Evolutionary conservation across 1,140 invertebrate genomes (phyloP).

Genomic region (Heterodera carotae): DNA sequence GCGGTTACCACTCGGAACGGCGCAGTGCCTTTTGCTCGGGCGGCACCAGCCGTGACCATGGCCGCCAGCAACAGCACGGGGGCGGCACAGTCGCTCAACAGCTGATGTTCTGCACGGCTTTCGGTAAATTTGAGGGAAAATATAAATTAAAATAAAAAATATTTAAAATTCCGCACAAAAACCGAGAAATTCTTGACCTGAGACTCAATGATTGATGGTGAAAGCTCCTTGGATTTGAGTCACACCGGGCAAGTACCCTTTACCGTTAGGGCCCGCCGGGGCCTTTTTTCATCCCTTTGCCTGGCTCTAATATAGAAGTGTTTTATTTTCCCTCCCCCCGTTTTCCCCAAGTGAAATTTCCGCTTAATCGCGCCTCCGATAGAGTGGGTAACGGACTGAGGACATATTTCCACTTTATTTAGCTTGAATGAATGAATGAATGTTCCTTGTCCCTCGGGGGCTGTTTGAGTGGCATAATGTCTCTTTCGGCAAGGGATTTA

Average conservation of each 20-base stretch:
- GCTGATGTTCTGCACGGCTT: constrained; percentile 13
- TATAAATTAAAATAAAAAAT: background rate
- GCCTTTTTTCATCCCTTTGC: background rate
- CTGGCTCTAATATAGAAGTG: too few species aligned
- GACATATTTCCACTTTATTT: too few species aligned
- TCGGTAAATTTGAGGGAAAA: background rate
- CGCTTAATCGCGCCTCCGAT: background rate
- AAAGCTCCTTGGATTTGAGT: too few species aligned
- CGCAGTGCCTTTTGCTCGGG: constrained; percentile 22
- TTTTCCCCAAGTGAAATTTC: background rate
- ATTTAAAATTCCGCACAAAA: constrained; percentile 17
- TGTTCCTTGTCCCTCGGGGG: too few species aligned
- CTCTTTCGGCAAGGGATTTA: background rate
- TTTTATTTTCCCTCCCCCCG: background rate
- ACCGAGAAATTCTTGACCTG: too few species aligned
- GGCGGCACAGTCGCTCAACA: background rate
- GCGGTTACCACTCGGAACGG: constrained; percentile 18
- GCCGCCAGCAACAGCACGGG: background rate
- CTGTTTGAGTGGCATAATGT: too few species aligned
- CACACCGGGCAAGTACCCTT: too few species aligned
- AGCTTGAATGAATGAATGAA: too few species aligned
- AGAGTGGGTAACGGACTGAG: too few species aligned
- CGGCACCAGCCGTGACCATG: constrained; percentile 13
- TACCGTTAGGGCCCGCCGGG: too few species aligned
- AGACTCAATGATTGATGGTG: too few species aligned